Evolutionary conservation across 1,140 invertebrate species (phyloP).

Genomic region (Rhyzopertha dominica): DNA sequence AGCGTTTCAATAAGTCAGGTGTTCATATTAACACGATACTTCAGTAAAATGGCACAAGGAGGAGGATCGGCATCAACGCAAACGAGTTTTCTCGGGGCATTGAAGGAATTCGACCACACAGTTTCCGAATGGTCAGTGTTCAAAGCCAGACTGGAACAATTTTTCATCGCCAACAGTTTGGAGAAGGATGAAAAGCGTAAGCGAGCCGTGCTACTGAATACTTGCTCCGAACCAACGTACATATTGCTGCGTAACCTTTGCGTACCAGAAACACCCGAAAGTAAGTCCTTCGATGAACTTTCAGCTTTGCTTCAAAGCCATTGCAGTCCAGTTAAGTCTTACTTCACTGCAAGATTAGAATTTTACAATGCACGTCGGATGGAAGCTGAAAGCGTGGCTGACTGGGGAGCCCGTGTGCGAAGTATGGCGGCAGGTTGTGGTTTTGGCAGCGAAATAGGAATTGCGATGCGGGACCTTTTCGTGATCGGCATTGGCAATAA

Average conservation of each 20-base stretch:
- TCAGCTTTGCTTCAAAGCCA: neutral
- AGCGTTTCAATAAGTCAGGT: no score
- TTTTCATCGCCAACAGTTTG: constrained; percentile 8
- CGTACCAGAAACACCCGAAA: constrained; percentile 2
- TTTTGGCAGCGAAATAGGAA: constrained; percentile 8
- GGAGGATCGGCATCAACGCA: no score
- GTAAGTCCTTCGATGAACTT: constrained; percentile 1
- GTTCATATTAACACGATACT: no score
- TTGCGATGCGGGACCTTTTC: constrained; percentile 11
- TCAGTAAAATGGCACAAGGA: no score
- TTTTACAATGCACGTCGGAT: constrained; percentile 9
- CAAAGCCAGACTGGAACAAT: constrained; percentile 3
- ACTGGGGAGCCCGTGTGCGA: constrained; percentile 13
- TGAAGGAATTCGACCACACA: neutral
- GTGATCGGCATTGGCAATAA: constrained; percentile 13
- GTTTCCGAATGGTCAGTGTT: constrained; percentile 1
- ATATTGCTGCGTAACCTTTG: constrained; percentile 1
- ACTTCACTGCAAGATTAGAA: constrained; percentile 12
- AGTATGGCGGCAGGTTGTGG: constrained; percentile 11
- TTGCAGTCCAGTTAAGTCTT: constrained; percentile 13
- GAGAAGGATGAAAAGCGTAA: neutral
- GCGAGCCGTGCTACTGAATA: constrained; percentile 7
- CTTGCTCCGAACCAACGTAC: neutral
- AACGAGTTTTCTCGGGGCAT: constrained; percentile 2
- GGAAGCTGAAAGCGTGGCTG: constrained; percentile 5